A percentile compares a stretch with the other conserved stretches of the same genome.
phyloP scores from a whole-genome alignment of 2,113 vertebrate genomes.

The Rhineura floridana region DNA sequence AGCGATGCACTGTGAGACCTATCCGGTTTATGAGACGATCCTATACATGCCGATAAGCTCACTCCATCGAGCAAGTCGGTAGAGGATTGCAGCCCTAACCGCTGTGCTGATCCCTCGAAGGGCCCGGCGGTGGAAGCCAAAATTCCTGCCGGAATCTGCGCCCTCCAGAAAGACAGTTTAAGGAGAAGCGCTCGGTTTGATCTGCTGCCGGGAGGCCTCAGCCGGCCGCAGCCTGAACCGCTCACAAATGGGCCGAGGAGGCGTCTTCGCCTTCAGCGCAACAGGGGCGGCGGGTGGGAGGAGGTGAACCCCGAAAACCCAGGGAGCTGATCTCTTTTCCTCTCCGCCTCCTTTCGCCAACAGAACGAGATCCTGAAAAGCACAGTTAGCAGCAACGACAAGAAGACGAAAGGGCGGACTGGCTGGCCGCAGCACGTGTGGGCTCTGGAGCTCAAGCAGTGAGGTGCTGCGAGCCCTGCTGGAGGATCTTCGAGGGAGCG shows the following conservation, averaged over 20 bases:
- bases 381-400: slow-evolving; percentile 89
- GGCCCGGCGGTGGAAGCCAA: too few species aligned
- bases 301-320: background rate
- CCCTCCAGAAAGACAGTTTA: background rate
- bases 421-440: slow-evolving; percentile 99
- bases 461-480: slow-evolving; percentile 57
- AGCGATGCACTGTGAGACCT: background rate
- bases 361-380: slow-evolving; percentile 95
- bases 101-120: background rate
- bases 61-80: background rate
- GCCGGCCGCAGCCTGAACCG: too few species aligned
- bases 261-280: background rate
- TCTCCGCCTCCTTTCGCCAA: slow-evolving; percentile 43
- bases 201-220: background rate
- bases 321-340: slow-evolving; percentile 36
- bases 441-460: slow-evolving; percentile 98
- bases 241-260: background rate
- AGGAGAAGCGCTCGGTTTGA: background rate
- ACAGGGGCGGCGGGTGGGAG: background rate
- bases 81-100: background rate
- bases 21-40: background rate
- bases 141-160: background rate
- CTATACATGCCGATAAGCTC: background rate
- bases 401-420: slow-evolving; percentile 98
- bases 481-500: slow-evolving; percentile 58